Evolutionary conservation across 2,797 vertebrate genomes (phyloP), one percentile per base, ranked within the genome.

Genomic region (Simalia tracyae): DNA sequence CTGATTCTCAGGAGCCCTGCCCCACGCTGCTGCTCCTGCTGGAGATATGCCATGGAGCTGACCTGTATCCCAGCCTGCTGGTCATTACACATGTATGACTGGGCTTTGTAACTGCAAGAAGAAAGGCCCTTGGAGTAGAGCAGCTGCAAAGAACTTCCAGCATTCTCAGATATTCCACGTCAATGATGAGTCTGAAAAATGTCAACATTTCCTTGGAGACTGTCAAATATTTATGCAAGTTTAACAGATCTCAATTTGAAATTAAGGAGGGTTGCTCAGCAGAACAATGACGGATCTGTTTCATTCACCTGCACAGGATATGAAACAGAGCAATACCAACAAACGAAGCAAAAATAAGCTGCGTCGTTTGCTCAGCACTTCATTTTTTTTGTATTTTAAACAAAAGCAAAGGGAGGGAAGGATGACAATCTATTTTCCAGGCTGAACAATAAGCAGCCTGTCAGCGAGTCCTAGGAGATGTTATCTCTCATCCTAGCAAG

Each of bases 211-310:
- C 94, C 96, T 97, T 95, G 94, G 94, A 94, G 90, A 93, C 93
- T 96, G 95, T 96, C 94, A 96, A 97, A 95, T 96, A 95, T 96
- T 96, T 96, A 96, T 95, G 95, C 91, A 92, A 93, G 94, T 95
- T 96, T 95, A 93, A 93, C 93, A 94, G 95, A 96, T 96, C 95
- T 96, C 96, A 94, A 96, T 97, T 96, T 95, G 95, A 94, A 96
- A 95, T 95, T 96, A 96, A 96, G 95, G 95, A 96, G 95, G 91
- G 94, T 94, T 95, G 95, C 95, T 96, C 96, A 96, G 96, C 92
- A 95, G 95, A 97, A 95, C 94, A 94, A 95, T 96, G 96, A 96
- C 95, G 95, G 96, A 95, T 94, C 95, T 90, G 90, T 92, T 92
- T 93, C 96, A 92, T 93, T 95, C 95, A 94, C 95, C 95, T 97